phyloP scores from a whole-genome alignment of 2,113 vertebrate genomes.

The Camarhynchus parvulus region DNA sequence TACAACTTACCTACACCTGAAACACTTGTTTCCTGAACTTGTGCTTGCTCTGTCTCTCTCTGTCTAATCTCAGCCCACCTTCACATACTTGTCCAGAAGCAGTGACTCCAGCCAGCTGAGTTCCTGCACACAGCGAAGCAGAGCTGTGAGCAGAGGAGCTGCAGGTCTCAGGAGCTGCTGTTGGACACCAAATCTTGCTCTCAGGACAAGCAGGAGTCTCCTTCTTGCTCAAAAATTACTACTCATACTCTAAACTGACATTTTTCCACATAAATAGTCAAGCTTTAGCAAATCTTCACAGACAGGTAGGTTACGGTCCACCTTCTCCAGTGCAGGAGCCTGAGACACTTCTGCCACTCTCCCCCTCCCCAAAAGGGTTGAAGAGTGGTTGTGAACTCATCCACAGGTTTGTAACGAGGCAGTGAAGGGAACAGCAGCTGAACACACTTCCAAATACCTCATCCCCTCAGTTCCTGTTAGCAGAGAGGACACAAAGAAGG shows the following conservation, averaged over 20 bases:
- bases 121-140: neutral
- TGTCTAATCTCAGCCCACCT: neutral
- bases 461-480: neutral
- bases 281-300: neutral
- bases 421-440: neutral
- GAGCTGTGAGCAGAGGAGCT: neutral
- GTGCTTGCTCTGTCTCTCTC: neutral
- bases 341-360: neutral
- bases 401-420: neutral
- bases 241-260: neutral
- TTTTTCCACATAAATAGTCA: neutral
- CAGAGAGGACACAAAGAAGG: neutral
- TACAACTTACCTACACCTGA: neutral
- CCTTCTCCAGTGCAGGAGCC: neutral
- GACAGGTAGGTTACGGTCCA: neutral
- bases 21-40: neutral
- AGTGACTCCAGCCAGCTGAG: neutral
- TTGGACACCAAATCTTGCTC: neutral
- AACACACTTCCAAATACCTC: neutral
- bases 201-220: neutral
- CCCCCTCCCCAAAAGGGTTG: fast-evolving
- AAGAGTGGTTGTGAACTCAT: neutral
- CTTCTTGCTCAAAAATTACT: neutral
- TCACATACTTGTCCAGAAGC: neutral
- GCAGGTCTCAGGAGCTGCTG: neutral